A percentile compares a stretch with the other conserved stretches of the same genome.
phyloP scores from a whole-genome alignment of 2,113 vertebrate genomes.

The Lepus timidus region DNA sequence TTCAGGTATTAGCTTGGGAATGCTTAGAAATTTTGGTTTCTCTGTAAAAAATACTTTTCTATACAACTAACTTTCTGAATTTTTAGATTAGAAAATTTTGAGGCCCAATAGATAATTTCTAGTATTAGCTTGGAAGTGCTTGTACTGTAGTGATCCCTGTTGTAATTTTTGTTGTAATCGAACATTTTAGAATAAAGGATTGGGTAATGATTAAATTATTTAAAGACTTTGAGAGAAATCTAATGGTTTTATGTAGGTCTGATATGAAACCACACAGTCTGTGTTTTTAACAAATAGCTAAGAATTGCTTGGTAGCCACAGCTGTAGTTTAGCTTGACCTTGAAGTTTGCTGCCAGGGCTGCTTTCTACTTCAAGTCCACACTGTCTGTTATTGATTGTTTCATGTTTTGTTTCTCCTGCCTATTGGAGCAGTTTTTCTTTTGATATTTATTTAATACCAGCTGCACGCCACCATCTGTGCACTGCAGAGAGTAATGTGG shows the following conservation, averaged over 20 bases:
- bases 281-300: not conserved
- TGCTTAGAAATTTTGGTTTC: not conserved
- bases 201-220: constrained; percentile 7
- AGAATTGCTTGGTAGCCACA: not conserved
- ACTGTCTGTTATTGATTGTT: not conserved
- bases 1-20: not conserved
- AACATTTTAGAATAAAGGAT: not conserved
- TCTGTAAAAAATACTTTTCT: constrained; percentile 45
- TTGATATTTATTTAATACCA: constrained; percentile 51
- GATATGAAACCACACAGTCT: not conserved
- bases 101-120: not conserved
- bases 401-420: constrained; percentile 12
- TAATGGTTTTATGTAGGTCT: not conserved
- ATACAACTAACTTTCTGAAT: constrained; percentile 30
- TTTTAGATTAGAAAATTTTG: constrained; percentile 31
- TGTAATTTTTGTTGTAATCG: constrained; percentile 26
- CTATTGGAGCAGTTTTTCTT: constrained; percentile 44
- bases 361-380: not conserved
- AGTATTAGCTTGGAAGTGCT: not conserved
- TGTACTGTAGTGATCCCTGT: not conserved
- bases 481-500: constrained; percentile 18
- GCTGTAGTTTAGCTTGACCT: not conserved
- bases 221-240: not conserved
- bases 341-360: not conserved
- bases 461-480: not conserved